Evolutionary conservation across 1,140 invertebrate species (phyloP), one percentile per base, ranked within the genome.

Genomic region (Zaprionus lachaisei): DNA sequence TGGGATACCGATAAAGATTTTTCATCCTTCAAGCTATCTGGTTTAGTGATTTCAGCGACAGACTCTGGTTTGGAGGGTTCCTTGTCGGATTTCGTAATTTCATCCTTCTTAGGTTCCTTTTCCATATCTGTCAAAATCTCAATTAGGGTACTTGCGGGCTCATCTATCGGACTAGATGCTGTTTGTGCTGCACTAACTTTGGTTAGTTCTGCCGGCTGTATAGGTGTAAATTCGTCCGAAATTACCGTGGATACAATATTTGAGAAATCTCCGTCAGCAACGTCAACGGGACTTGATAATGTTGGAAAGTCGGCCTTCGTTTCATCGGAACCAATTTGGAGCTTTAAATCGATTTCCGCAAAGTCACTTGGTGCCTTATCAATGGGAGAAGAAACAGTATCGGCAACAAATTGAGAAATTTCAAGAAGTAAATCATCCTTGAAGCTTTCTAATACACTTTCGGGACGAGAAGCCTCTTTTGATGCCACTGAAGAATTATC

Each of bases 381-480:
- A 38, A 72, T 72, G 2, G 62, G 62, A 0, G 70, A 72, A 15
- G 70, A 72, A n/a, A 12, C 70, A 0, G 70, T 82, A 24, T 76
- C 65, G 2, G 26, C 34, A 15, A 54, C 22, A 2, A 72, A 64
- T 5, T 60, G 38, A 31, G 47, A 14, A 14, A 51, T 14, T 51
- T 51, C 47, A 24, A 51, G 9, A 51, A 51, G 34, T 26, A 17
- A 31, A 56, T 83, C 81, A 41, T 89, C 81, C 17, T 71, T 71
- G 2, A 61, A n/a, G 17, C 49, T 64, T 57, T 47, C 74, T 2
- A 14, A 51, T 4, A 73, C 56, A 11, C 63, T 75, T 9, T 12
- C 67, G 2, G 82, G 83, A 7, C 83, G 37, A 1, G 81, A 80
- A 2, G 47, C 31, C 37, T 70, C 78, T 22, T 65, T 74, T 1